phyloP scores from a whole-genome alignment of 2,888 invertebrate genomes.

The Pseudanteris insignis region DNA sequence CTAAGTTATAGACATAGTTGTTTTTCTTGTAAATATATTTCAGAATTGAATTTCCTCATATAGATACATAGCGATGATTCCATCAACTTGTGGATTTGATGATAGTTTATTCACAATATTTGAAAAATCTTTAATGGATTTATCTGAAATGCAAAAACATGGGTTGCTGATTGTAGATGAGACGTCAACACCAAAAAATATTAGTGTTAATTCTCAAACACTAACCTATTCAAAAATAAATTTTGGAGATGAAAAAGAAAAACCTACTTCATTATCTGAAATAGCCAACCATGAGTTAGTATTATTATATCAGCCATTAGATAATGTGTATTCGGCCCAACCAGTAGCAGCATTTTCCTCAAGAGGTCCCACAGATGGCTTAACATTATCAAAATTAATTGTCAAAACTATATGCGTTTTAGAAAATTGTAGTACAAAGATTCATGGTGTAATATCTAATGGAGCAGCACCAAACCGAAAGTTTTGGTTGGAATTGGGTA shows the following conservation, averaged over 20 bases:
- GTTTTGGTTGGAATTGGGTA: conserved; percentile 21
- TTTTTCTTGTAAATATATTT: too few species aligned
- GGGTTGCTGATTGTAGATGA: conserved; percentile 1
- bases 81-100: conserved; percentile 28
- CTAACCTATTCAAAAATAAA: conserved; percentile 6
- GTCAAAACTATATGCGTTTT: conserved; percentile 29
- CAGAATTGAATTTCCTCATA: too few species aligned
- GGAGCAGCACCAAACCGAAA: conserved; percentile 38
- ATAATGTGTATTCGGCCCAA: conserved; percentile 37
- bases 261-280: neutral
- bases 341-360: conserved; percentile 45
- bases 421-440: conserved; percentile 30
- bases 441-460: conserved; percentile 46
- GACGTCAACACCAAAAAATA: neutral
- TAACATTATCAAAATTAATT: conserved; percentile 23
- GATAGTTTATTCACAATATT: conserved; percentile 20
- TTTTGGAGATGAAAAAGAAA: conserved; percentile 10
- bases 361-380: conserved; percentile 31
- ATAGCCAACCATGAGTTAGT: conserved; percentile 4
- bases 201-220: neutral
- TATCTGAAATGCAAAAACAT: neutral
- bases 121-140: neutral
- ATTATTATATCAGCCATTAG: conserved; percentile 41
- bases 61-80: neutral
- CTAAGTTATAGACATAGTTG: too few species aligned